Evolutionary conservation across 2,113 vertebrate genomes (phyloP).

Genomic region (Calypte anna): DNA sequence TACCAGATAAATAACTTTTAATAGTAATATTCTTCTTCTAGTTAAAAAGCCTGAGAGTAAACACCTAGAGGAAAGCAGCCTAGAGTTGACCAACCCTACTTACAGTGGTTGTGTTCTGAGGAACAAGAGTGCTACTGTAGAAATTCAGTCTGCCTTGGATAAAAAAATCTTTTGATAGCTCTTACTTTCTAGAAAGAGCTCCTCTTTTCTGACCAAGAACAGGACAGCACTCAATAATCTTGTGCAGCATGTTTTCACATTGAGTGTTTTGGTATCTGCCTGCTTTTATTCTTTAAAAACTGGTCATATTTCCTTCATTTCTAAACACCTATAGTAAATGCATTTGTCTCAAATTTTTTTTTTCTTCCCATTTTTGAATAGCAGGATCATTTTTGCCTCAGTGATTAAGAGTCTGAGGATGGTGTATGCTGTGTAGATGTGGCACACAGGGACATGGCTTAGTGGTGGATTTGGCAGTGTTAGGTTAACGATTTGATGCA

Average conservation of each 20-base stretch:
- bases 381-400: neutral
- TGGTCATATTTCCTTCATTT: neutral
- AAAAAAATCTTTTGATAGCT: neutral
- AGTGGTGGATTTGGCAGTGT: neutral
- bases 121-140: neutral
- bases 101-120: neutral
- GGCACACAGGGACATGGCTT: accelerated
- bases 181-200: neutral
- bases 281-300: neutral
- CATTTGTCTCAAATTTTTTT: neutral
- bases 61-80: neutral
- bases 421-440: neutral
- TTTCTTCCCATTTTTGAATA: neutral
- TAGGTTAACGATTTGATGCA: neutral
- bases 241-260: neutral
- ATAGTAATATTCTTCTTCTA: neutral
- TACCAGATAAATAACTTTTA: neutral
- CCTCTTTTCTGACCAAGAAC: neutral
- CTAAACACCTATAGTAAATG: neutral
- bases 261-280: neutral
- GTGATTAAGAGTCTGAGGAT: neutral
- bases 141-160: neutral
- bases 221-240: neutral
- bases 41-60: neutral
- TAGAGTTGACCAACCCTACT: neutral